Conservation (phyloP, 2,113 vertebrate species). For the Limanda limanda region DNA sequence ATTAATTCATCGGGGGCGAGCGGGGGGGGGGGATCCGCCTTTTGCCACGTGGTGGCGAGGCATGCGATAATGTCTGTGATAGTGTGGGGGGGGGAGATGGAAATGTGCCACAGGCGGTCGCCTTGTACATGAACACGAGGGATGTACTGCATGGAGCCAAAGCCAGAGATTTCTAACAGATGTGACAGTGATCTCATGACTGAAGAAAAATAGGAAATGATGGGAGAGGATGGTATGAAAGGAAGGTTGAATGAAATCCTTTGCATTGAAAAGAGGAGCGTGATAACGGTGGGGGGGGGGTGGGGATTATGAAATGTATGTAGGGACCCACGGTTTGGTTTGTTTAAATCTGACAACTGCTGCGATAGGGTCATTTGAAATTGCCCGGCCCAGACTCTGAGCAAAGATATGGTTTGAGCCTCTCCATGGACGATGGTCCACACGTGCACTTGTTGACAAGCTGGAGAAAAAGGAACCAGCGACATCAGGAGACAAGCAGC, state of each 20-base stretch:
- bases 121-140: not conserved
- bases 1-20: slow-evolving; percentile 45
- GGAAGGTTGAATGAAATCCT: not conserved
- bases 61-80: slow-evolving; percentile 53
- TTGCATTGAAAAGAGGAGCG: not conserved
- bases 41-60: slow-evolving; percentile 39
- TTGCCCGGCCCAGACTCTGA: too few species aligned
- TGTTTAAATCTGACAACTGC: too few species aligned
- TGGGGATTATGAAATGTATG: not conserved
- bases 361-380: too few species aligned
- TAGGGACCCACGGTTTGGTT: not conserved
- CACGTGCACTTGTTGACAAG: too few species aligned
- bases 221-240: not conserved
- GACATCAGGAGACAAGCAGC: too few species aligned
- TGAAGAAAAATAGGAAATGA: not conserved
- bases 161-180: slow-evolving; percentile 17
- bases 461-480: too few species aligned
- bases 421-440: too few species aligned
- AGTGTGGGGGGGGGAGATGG: slow-evolving; percentile 3
- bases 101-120: slow-evolving; percentile 22
- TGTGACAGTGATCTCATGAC: not conserved
- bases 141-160: slow-evolving; percentile 27
- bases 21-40: not conserved
- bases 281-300: too few species aligned
- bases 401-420: too few species aligned